phyloP scores from a whole-genome alignment of 2,888 invertebrate genomes.

The Epinotia demarniana region DNA sequence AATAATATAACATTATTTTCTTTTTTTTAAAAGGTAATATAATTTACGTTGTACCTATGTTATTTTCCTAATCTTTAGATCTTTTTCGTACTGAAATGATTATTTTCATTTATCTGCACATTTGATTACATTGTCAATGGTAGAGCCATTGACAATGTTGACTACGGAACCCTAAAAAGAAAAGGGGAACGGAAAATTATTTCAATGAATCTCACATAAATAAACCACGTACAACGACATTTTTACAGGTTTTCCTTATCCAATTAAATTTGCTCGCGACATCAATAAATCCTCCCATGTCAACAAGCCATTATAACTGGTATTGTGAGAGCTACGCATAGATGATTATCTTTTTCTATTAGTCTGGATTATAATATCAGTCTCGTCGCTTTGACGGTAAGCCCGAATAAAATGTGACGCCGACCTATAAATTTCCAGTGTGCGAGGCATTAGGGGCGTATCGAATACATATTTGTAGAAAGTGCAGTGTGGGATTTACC shows the following conservation, averaged over 20 bases:
- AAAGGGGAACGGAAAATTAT: too few species aligned
- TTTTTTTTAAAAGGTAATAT: too few species aligned
- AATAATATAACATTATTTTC: too few species aligned
- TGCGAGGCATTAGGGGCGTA: constrained; percentile 22
- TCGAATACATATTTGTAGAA: background rate
- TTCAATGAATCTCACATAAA: background rate
- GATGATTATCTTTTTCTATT: constrained; percentile 25
- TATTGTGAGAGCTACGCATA: background rate
- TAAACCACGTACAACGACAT: background rate
- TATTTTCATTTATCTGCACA: too few species aligned
- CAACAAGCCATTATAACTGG: background rate
- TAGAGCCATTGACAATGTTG: too few species aligned
- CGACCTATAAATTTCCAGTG: constrained; percentile 20
- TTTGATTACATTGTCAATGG: too few species aligned
- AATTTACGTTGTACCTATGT: too few species aligned
- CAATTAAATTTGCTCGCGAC: background rate
- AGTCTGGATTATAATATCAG: constrained; percentile 31
- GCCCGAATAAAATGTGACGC: constrained; percentile 30
- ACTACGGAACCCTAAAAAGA: too few species aligned
- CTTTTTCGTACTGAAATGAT: too few species aligned
- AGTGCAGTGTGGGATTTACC: background rate
- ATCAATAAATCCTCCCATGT: background rate
- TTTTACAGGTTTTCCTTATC: background rate
- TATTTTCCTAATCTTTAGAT: too few species aligned
- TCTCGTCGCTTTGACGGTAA: constrained; percentile 24